Percentiles rank a stretch among this genome's conserved stretches.
Evolutionary conservation across 2,888 invertebrate species (phyloP).

Genomic region (Melangyna quadrimaculata): DNA sequence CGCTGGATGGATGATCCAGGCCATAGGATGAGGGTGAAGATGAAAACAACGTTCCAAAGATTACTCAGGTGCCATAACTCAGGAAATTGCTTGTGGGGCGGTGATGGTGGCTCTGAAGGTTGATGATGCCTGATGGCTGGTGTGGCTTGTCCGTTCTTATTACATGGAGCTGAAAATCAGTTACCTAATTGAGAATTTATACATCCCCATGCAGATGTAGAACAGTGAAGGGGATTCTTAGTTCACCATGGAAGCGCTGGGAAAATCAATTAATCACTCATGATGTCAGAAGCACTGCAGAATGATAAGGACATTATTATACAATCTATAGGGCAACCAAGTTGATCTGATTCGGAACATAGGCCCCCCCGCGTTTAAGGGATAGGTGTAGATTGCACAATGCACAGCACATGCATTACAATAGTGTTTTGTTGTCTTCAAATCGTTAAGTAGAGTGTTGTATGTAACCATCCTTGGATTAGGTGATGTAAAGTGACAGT

Average conservation of each 20-base stretch:
- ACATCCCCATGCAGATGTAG: conserved; percentile 16
- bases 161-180: conserved; percentile 52
- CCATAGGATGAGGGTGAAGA: not conserved
- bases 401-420: not conserved
- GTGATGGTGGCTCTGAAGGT: not conserved
- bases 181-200: conserved; percentile 58
- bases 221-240: not conserved
- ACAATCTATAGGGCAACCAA: conserved; percentile 36
- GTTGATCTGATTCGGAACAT: conserved; percentile 39
- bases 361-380: not conserved
- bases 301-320: conserved; percentile 35
- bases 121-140: conserved; percentile 19
- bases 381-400: not conserved
- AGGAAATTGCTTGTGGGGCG: conserved; percentile 43
- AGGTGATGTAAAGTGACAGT: not conserved
- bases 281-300: conserved; percentile 44
- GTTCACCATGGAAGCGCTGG: not conserved
- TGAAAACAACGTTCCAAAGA: conserved; percentile 37
- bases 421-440: not conserved
- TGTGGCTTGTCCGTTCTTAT: conserved; percentile 15
- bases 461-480: not conserved
- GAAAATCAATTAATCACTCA: conserved; percentile 66
- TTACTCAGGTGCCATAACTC: conserved; percentile 59
- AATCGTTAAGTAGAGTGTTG: not conserved
- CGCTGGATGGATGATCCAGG: not conserved